Percentiles rank a stretch among this genome's conserved stretches.
Evolutionary conservation across 1,140 invertebrate species (phyloP).

Genomic region (Diprion similis): DNA sequence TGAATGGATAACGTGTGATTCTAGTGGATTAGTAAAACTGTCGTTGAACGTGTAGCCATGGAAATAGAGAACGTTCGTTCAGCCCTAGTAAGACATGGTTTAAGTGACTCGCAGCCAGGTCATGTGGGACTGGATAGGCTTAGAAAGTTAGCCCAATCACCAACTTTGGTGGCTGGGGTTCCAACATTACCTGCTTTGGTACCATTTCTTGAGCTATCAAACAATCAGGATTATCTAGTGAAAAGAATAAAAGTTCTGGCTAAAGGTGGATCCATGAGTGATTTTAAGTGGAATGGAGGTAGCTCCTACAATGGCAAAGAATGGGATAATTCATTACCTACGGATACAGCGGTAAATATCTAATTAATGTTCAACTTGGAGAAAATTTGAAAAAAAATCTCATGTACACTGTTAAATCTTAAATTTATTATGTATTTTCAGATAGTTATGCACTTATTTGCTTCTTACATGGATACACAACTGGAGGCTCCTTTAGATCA

Average conservation of each 20-base stretch:
- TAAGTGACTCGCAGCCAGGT: slow-evolving; percentile 76
- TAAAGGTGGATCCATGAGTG: slow-evolving; percentile 80
- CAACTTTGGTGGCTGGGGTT: slow-evolving; percentile 69
- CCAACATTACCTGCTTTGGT: slow-evolving; percentile 74
- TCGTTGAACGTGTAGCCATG: slow-evolving; percentile 71
- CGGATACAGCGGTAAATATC: slow-evolving; percentile 75
- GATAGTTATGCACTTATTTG: slow-evolving; percentile 84
- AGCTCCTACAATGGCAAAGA: slow-evolving; percentile 74
- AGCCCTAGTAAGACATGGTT: slow-evolving; percentile 70
- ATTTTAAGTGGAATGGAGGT: slow-evolving; percentile 83
- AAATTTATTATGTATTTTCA: slow-evolving; percentile 49
- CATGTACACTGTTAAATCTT: too few relatives aligned
- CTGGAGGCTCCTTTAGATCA: slow-evolving; percentile 76
- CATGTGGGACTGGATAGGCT: slow-evolving; percentile 72
- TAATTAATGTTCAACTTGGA: not conserved
- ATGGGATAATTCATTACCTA: slow-evolving; percentile 81
- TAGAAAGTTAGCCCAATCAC: slow-evolving; percentile 70
- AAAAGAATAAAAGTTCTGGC: slow-evolving; percentile 76
- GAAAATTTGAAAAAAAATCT: slow-evolving; percentile 4
- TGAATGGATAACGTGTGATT: slow-evolving; percentile 31
- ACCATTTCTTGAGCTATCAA: slow-evolving; percentile 79
- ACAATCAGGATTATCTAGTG: slow-evolving; percentile 85
- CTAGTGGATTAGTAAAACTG: slow-evolving; percentile 82
- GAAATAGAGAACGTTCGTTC: slow-evolving; percentile 77
- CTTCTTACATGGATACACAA: slow-evolving; percentile 82